Evolutionary conservation across 2,113 vertebrate genomes (phyloP).

Genomic region (Hyperopisus bebe): DNA sequence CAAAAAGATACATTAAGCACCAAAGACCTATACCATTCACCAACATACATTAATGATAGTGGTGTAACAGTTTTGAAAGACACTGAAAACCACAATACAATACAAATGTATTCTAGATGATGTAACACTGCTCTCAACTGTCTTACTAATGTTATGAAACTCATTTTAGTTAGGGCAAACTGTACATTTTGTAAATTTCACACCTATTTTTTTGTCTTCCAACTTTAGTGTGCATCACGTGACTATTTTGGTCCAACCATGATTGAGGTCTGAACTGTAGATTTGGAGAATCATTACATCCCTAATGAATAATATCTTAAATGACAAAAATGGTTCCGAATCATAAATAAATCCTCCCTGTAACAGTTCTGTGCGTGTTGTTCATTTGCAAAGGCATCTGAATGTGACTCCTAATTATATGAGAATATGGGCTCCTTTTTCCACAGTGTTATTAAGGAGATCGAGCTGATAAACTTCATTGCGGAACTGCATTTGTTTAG

Average conservation of each 20-base stretch:
- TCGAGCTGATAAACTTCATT: neutral
- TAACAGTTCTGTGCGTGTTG: neutral
- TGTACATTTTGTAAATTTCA: neutral
- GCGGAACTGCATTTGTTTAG: neutral
- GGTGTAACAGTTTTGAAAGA: neutral
- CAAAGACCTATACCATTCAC: neutral
- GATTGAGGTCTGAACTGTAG: neutral
- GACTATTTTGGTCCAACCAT: neutral
- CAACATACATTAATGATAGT: neutral
- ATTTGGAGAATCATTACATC: neutral
- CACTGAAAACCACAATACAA: neutral
- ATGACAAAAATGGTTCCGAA: neutral
- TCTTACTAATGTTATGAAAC: neutral
- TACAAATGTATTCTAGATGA: neutral
- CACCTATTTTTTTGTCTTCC: neutral
- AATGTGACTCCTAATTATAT: neutral
- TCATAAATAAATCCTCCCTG: neutral
- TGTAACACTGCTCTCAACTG: neutral
- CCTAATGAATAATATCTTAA: neutral
- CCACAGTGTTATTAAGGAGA: neutral
- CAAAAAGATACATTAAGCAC: neutral
- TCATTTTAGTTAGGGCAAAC: neutral
- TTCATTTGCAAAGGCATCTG: slow-evolving; percentile 1
- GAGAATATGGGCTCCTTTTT: neutral
- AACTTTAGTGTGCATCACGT: neutral